A percentile compares a stretch with the other conserved stretches of the same genome.
Evolutionary conservation across 2,797 vertebrate genomes (phyloP).

Genomic region (Sebastes hubbsi): DNA sequence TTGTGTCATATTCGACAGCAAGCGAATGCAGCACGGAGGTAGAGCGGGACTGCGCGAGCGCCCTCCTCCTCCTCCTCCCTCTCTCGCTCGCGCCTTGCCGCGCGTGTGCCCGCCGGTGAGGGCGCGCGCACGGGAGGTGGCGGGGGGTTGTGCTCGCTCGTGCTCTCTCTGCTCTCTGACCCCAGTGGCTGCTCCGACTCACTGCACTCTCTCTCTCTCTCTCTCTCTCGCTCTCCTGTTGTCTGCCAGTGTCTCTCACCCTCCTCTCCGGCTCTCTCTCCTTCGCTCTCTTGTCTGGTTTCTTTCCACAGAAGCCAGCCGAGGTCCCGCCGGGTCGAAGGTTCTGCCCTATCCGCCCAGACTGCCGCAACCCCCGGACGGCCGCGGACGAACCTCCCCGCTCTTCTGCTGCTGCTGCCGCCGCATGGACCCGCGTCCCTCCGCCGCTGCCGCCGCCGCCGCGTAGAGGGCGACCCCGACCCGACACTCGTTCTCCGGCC

Average conservation of each 20-base stretch:
- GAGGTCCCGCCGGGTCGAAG: conserved; percentile 93
- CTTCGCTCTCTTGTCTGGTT: conserved; percentile 67
- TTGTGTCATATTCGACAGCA: conserved; percentile 22
- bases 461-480: conserved; percentile 88
- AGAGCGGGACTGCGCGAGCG: conserved; percentile 37
- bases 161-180: conserved; percentile 85
- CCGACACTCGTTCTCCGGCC: conserved; percentile 81
- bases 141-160: conserved; percentile 76
- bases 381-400: conserved; percentile 66
- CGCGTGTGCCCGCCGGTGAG: conserved; percentile 62
- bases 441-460: conserved; percentile 37
- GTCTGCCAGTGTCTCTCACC: conserved; percentile 81
- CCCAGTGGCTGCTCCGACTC: conserved; percentile 86
- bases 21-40: conserved; percentile 55
- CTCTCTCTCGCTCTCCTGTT: conserved; percentile 42
- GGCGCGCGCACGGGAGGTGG: conserved; percentile 69
- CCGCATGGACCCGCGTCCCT: conserved; percentile 87
- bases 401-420: conserved; percentile 57
- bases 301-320: conserved; percentile 80
- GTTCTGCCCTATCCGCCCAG: conserved; percentile 89
- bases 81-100: neutral
- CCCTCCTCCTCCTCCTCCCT: neutral
- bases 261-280: conserved; percentile 60
- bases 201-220: conserved; percentile 82
- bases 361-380: conserved; percentile 75